Base-by-base conservation (phyloP, 2,888 invertebrate genomes). In the Cremastinae sp. region DNA sequence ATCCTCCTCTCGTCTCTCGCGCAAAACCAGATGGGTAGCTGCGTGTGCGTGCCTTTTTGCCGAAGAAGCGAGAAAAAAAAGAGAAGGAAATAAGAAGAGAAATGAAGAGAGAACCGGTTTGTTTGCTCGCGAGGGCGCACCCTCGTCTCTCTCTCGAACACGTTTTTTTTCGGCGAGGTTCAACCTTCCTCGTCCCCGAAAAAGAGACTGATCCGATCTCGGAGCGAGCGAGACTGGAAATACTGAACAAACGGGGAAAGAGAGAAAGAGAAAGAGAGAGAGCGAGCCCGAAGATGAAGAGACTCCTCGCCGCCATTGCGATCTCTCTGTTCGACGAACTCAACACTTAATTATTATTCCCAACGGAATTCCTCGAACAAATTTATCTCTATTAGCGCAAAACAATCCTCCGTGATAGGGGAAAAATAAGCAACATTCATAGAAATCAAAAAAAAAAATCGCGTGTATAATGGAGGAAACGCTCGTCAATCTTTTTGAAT, bases 331-430 rank as follows among this genome's bases (percentile, higher is more conserved):
- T 68, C 70, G 65, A 62, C 62, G 41, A 73, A 49, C 68, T 69
- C 55, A 22, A 28, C 64, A 41, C 64, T 69, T 55, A 61, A 71
- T 75, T 76, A 64, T 53, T 43, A 73, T 59, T 73, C 68, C 53
- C 20, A 41, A 22, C 37, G 28, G 5, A 41, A 68, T 76, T 76
- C 69, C 28, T 58, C 41, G 76, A 73, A 76, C 69, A 55, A 64
- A 69, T 76, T 73, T 55, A 73, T 76, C 76, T 76, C 69, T 61
- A 70, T 76, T 61, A 70, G 53, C 16, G 53, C 37, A 65, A 72
- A 56, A 72, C 58, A 69, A 69, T 59, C 65, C 39, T 39, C 49
- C 47, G 12, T 28, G 28, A 28, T 3, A 28, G 28, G 28, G 28
- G 28, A 28, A 28, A 28, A 28, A 28, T 28, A 20, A 51, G 18